A percentile compares a stretch with the other conserved stretches of the same genome.
Evolutionary conservation across 2,113 vertebrate species (phyloP).

Genomic region (Gnathonemus echidnorhynchus): DNA sequence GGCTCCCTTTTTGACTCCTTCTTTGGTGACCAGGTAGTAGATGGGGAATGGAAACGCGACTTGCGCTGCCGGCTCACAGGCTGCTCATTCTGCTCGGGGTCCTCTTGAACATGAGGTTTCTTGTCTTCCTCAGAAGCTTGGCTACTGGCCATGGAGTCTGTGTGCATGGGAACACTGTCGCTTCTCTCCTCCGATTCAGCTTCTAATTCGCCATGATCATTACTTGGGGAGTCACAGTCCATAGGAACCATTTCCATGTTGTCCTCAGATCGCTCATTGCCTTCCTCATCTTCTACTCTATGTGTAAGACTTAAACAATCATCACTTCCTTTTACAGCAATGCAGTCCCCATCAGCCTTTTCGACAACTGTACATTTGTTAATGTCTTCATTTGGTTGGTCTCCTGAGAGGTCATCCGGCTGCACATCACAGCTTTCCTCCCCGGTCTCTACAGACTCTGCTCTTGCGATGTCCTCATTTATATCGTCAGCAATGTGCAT

Average conservation of each 20-base stretch:
- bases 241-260: constrained; percentile 76
- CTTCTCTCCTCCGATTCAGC: constrained; percentile 36
- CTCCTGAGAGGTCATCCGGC: neutral
- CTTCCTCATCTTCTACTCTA: constrained; percentile 28
- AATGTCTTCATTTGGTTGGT: constrained; percentile 5
- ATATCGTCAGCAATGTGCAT: constrained; percentile 25
- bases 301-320: neutral
- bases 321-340: neutral
- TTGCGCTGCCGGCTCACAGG: constrained; percentile 43
- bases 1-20: constrained; percentile 58
- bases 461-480: constrained; percentile 12
- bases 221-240: constrained; percentile 82
- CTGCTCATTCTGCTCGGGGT: constrained; percentile 5
- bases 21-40: constrained; percentile 86
- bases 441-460: constrained; percentile 14
- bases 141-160: constrained; percentile 17
- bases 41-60: constrained; percentile 90
- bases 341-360: neutral
- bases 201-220: constrained; percentile 62
- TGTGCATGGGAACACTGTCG: constrained; percentile 20
- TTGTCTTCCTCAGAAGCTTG: neutral
- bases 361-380: neutral
- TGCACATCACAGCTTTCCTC: constrained; percentile 10
- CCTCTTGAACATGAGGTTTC: neutral
- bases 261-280: constrained; percentile 53